These are phyloP conservation scores for Spisula solida DNA, from an alignment of 2,888 invertebrate genomes.

Conservation along the genomic window DNA sequence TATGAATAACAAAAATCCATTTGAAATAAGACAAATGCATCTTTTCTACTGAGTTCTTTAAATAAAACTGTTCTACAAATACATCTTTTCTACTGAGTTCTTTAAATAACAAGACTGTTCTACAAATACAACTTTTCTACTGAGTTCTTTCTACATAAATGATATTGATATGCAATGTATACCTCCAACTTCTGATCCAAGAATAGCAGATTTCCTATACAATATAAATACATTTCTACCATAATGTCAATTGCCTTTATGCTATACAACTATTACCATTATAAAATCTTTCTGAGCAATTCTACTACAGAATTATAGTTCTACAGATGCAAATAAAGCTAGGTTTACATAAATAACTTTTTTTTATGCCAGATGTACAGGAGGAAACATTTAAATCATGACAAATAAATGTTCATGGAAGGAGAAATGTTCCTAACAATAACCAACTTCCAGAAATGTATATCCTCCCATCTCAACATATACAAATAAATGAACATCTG, in stretches of 20 bases:
- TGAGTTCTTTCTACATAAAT: neutral
- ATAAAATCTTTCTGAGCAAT: neutral
- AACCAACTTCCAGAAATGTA: no score
- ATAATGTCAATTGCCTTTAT: neutral
- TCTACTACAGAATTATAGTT: neutral
- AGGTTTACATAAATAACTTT: neutral
- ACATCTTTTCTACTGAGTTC: neutral
- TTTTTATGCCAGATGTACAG: neutral
- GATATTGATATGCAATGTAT: neutral
- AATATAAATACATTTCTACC: neutral
- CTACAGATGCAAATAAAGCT: neutral
- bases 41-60: neutral
- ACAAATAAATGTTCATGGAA: no score
- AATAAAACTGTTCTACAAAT: neutral
- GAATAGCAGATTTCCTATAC: conserved; percentile 5
- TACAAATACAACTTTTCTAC: no score
- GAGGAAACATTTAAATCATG: no score
- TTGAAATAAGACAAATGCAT: neutral
- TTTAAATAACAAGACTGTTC: neutral
- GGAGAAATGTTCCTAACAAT: no score
- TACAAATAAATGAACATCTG: no score
- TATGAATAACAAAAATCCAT: conserved; percentile 8
- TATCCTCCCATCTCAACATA: no score
- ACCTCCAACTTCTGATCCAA: neutral
- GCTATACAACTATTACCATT: neutral